Conservation (phyloP, 1,140 invertebrate genomes). For the Drosophila tani region DNA sequence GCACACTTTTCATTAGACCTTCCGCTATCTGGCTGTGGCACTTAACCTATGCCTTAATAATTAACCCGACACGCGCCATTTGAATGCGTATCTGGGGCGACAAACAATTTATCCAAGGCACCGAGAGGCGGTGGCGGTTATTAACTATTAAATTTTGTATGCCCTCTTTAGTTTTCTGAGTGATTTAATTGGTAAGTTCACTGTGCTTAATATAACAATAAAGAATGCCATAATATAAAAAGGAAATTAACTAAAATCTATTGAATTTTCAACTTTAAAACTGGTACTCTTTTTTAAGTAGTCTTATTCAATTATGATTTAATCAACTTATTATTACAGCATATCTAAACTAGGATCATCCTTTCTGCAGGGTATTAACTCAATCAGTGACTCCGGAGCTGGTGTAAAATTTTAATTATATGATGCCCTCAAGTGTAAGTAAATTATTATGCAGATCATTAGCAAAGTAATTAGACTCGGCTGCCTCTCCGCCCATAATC, state of each 20-base stretch:
- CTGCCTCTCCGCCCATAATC: slow-evolving; percentile 19
- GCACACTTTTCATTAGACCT: slow-evolving; percentile 42
- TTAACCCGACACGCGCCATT: slow-evolving; percentile 67
- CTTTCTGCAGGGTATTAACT: slow-evolving; percentile 27
- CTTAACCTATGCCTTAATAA: slow-evolving; percentile 70
- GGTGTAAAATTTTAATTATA: slow-evolving; percentile 64
- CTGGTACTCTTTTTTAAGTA: background rate
- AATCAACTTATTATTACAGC: background rate
- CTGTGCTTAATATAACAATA: too few species aligned
- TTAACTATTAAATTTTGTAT: background rate
- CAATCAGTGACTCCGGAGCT: slow-evolving; percentile 22
- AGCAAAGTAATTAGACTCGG: slow-evolving; percentile 65
- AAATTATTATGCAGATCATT: slow-evolving; percentile 80
- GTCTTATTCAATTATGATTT: background rate
- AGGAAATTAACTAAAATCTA: too few species aligned
- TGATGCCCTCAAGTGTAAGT: slow-evolving; percentile 65
- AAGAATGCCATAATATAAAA: too few species aligned
- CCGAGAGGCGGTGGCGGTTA: background rate
- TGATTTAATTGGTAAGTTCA: background rate
- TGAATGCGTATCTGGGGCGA: slow-evolving; percentile 60
- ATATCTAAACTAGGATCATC: background rate
- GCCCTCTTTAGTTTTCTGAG: background rate
- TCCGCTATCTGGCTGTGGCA: slow-evolving; percentile 27
- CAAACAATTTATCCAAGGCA: slow-evolving; percentile 54
- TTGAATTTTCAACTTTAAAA: too few species aligned